phyloP scores from a whole-genome alignment of 2,113 vertebrate species.

The Micromys minutus region DNA sequence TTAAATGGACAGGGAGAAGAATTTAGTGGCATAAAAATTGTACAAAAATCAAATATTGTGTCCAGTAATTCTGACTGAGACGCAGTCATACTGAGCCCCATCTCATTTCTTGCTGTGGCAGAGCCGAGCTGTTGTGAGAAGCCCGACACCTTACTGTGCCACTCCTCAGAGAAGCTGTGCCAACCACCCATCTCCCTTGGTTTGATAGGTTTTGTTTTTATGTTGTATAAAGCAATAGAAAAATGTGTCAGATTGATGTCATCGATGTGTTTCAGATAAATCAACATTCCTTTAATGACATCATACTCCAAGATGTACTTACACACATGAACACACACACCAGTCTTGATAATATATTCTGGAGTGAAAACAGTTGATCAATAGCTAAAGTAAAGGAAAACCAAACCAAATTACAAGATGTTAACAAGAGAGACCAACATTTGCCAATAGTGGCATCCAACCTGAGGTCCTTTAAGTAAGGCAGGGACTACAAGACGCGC shows the following conservation, averaged over 20 bases:
- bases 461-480: constrained; percentile 35
- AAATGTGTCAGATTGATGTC: constrained; percentile 30
- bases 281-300: neutral
- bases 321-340: neutral
- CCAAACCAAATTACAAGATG: constrained; percentile 40
- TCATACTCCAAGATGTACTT: constrained; percentile 5
- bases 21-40: constrained; percentile 40
- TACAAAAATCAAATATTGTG: constrained; percentile 30
- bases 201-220: constrained; percentile 20
- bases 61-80: neutral
- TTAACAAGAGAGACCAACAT: constrained; percentile 21
- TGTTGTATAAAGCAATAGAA: neutral
- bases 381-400: constrained; percentile 22
- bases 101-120: neutral
- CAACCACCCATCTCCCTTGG: neutral
- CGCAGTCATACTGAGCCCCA: neutral
- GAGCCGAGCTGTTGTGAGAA: neutral
- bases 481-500: neutral
- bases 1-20: constrained; percentile 16
- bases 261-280: constrained; percentile 40
- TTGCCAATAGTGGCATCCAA: neutral
- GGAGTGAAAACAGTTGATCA: constrained; percentile 14
- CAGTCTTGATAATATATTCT: constrained; percentile 5
- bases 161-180: constrained; percentile 22
- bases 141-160: neutral